Evolutionary conservation across 2,797 vertebrate species (phyloP).

Genomic region (Taeniopygia guttata): DNA sequence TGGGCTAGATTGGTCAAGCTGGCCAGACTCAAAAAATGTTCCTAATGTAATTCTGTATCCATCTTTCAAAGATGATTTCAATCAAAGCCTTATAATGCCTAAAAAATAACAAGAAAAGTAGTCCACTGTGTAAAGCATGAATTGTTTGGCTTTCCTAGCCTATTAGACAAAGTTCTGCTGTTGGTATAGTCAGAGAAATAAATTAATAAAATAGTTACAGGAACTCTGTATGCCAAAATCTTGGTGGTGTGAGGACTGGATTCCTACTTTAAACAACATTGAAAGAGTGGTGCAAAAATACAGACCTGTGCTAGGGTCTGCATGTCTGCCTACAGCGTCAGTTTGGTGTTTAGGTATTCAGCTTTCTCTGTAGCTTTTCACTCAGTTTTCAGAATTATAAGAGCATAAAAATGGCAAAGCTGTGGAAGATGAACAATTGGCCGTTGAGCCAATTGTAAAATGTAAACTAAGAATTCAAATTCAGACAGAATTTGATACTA

Average conservation of each 20-base stretch:
- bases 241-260: not conserved
- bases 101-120: not conserved
- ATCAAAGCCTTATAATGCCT: not conserved
- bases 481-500: not conserved
- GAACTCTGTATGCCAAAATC: not conserved
- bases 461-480: not conserved
- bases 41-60: not conserved
- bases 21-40: not conserved
- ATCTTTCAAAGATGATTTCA: not conserved
- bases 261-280: not conserved
- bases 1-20: not conserved
- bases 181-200: not conserved
- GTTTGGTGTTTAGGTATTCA: no score
- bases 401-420: fast-evolving
- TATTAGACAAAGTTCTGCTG: not conserved
- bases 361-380: not conserved
- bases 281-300: not conserved
- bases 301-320: not conserved
- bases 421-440: not conserved
- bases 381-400: not conserved
- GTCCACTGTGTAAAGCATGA: not conserved
- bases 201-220: not conserved
- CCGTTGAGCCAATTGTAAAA: not conserved
- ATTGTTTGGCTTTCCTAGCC: not conserved
- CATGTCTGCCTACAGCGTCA: no score